These are phyloP conservation scores for Drosophila erecta DNA, from an alignment of 1,140 invertebrate species.

Conservation along the genomic window DNA sequence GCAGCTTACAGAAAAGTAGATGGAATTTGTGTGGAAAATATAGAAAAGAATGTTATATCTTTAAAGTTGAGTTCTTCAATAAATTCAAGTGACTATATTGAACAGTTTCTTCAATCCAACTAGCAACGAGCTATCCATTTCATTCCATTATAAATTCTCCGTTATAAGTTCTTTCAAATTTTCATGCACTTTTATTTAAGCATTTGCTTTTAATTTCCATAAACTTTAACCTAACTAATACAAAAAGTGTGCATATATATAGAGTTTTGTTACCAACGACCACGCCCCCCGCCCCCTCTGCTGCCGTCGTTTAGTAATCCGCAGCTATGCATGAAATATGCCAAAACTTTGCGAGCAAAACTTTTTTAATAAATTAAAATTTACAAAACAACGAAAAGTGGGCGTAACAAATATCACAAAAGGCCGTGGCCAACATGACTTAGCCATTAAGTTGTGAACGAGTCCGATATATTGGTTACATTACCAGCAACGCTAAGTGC, in stretches of 20 bases:
- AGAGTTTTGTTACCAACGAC: conserved; percentile 33
- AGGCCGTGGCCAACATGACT: conserved; percentile 44
- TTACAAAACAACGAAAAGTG: conserved; percentile 34
- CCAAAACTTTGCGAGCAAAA: conserved; percentile 55
- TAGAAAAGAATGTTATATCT: background rate
- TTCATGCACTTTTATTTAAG: conserved; percentile 11
- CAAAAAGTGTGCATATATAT: conserved; percentile 34
- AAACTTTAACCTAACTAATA: conserved; percentile 51
- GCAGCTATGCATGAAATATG: conserved; percentile 67
- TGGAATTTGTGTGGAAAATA: background rate
- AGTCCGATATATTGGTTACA: conserved; percentile 18
- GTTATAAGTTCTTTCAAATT: conserved; percentile 2
- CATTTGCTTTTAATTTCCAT: conserved; percentile 16
- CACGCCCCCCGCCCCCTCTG: conserved; percentile 7
- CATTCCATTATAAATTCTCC: conserved; percentile 38
- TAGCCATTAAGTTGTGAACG: conserved; percentile 41
- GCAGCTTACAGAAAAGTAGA: conserved; percentile 2
- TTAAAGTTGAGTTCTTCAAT: background rate
- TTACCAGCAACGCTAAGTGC: conserved; percentile 7
- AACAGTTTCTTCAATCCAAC: background rate
- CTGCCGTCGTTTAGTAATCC: conserved; percentile 42
- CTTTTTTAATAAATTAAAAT: conserved; percentile 72
- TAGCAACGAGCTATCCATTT: background rate
- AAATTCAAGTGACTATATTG: background rate
- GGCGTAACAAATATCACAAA: conserved; percentile 16